phyloP scores from a whole-genome alignment of 2,797 vertebrate genomes.

The Microctenopoma steveboyesi region DNA sequence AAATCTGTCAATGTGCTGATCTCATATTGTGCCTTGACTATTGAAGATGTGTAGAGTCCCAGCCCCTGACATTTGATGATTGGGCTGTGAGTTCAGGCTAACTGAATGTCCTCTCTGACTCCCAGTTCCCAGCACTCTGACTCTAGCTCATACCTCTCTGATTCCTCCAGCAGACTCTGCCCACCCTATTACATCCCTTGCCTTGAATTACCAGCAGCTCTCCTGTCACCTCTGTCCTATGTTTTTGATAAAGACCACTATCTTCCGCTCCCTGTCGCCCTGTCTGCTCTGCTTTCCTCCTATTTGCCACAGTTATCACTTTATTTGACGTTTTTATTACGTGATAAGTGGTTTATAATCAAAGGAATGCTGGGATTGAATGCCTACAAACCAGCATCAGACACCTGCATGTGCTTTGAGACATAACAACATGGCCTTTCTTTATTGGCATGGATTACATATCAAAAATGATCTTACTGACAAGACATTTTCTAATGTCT shows the following conservation, averaged over 20 bases:
- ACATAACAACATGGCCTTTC: slow-evolving; percentile 85
- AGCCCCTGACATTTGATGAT: slow-evolving; percentile 84
- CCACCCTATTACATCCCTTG: slow-evolving; percentile 33
- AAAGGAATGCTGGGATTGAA: slow-evolving; percentile 94
- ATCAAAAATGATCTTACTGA: slow-evolving; percentile 23
- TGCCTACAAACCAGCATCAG: slow-evolving; percentile 90
- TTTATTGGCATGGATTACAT: slow-evolving; percentile 90
- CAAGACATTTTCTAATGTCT: slow-evolving; percentile 57
- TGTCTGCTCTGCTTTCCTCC: slow-evolving; percentile 83
- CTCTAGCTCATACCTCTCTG: slow-evolving; percentile 50
- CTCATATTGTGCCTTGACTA: slow-evolving; percentile 76
- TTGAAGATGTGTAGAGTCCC: slow-evolving; percentile 67
- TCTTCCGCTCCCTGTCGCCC: slow-evolving; percentile 81
- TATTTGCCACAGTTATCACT: slow-evolving; percentile 86
- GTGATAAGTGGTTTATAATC: slow-evolving; percentile 86
- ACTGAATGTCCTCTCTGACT: slow-evolving; percentile 63
- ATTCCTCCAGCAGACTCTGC: slow-evolving; percentile 53
- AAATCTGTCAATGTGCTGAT: slow-evolving; percentile 77
- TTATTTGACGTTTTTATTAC: slow-evolving; percentile 72
- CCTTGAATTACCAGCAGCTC: slow-evolving; percentile 90
- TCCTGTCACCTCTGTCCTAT: slow-evolving; percentile 71
- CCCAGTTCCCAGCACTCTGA: slow-evolving; percentile 45
- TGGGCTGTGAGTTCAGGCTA: slow-evolving; percentile 62
- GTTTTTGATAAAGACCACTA: slow-evolving; percentile 61
- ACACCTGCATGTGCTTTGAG: slow-evolving; percentile 91